phyloP scores from a whole-genome alignment of 1,140 invertebrate species.

The Diprion similis region DNA sequence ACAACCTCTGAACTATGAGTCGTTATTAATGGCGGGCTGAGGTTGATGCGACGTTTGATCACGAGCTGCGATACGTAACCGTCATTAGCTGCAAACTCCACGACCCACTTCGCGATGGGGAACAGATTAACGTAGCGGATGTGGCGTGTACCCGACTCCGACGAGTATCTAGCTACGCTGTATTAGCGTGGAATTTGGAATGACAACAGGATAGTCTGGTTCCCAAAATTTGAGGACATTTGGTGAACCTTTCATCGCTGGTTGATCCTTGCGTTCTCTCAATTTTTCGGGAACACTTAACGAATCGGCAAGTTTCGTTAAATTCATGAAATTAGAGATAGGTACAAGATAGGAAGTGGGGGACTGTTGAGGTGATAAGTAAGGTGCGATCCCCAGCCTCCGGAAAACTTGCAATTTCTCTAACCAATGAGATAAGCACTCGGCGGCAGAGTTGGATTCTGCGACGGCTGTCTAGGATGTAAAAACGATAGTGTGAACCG shows the following conservation, averaged over 20 bases:
- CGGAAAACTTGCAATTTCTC: background rate
- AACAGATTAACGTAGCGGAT: background rate
- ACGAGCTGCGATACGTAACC: background rate
- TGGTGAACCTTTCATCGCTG: no score
- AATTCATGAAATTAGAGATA: no score
- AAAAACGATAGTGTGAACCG: background rate
- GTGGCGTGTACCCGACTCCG: background rate
- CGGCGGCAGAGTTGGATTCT: background rate
- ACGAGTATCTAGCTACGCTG: background rate
- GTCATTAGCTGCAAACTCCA: background rate
- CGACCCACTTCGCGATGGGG: constrained; percentile 3
- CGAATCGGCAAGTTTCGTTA: no score
- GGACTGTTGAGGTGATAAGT: background rate
- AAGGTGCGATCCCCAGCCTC: background rate
- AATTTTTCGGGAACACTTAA: no score
- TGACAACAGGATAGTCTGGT: no score
- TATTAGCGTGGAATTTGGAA: background rate
- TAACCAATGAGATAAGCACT: constrained; percentile 3
- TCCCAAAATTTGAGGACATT: no score
- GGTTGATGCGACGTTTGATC: constrained; percentile 7
- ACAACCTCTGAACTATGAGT: background rate
- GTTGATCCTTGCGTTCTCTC: no score
- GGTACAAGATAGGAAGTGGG: background rate
- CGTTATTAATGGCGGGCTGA: background rate
- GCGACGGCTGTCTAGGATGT: background rate